Evolutionary conservation across 2,113 vertebrate species (phyloP).

Genomic region (Gobius niger): DNA sequence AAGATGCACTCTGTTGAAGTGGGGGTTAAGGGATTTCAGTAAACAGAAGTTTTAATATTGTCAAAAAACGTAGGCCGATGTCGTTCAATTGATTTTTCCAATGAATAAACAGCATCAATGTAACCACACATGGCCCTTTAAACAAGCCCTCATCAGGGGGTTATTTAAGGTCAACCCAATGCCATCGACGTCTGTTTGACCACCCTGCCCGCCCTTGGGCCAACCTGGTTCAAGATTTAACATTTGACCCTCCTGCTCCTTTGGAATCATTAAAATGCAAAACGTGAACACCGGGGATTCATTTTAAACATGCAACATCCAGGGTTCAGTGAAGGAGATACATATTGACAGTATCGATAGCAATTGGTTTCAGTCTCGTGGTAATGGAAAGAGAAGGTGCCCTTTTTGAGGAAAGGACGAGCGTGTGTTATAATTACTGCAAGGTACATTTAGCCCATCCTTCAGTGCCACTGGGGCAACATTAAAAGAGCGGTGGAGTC

Average conservation of each 20-base stretch:
- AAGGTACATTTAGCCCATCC: too few relatives aligned
- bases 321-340: constrained; percentile 44
- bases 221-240: constrained; percentile 19
- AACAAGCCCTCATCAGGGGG: background rate
- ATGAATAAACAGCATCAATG: background rate
- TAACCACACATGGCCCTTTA: background rate
- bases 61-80: too few relatives aligned
- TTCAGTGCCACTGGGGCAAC: too few relatives aligned
- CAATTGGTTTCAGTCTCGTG: constrained; percentile 17
- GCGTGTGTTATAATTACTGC: background rate
- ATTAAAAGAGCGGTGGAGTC: too few relatives aligned
- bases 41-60: too few relatives aligned
- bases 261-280: constrained; percentile 35
- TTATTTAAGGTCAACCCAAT: constrained; percentile 7
- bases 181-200: background rate
- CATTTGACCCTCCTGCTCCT: constrained; percentile 31
- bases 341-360: constrained; percentile 20
- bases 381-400: constrained; percentile 33
- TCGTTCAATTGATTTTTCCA: too few relatives aligned
- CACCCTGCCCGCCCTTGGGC: constrained; percentile 3
- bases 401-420: background rate
- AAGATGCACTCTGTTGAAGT: too few relatives aligned
- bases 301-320: constrained; percentile 17
- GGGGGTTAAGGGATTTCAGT: too few relatives aligned
- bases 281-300: constrained; percentile 21